Conservation (phyloP, 2,888 invertebrate genomes). For the Neoaliturus tenellus region DNA sequence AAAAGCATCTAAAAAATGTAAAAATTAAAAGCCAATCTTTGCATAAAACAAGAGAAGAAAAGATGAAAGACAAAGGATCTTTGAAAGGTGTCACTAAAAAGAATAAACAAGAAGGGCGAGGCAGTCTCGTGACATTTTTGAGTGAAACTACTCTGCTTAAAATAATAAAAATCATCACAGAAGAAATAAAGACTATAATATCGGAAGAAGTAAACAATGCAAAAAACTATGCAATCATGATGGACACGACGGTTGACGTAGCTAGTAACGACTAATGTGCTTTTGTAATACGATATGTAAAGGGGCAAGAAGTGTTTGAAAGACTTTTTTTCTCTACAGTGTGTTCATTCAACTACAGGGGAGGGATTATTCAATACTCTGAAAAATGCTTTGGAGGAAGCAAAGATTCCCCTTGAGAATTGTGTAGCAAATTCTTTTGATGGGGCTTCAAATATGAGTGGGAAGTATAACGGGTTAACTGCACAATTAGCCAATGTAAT, state of each 20-base stretch:
- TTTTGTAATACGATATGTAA: conserved; percentile 18
- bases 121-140: conserved; percentile 51
- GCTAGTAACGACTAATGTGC: conserved; percentile 39
- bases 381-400: no score
- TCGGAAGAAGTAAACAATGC: no score
- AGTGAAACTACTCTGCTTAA: conserved; percentile 55
- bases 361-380: no score
- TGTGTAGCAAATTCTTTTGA: conserved; percentile 4
- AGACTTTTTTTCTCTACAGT: no score
- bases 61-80: conserved; percentile 11
- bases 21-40: background rate
- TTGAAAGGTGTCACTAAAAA: no score
- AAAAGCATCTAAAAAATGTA: conserved; percentile 33
- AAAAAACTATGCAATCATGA: conserved; percentile 31
- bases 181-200: conserved; percentile 39
- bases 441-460: conserved; percentile 31
- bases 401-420: background rate
- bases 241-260: conserved; percentile 39
- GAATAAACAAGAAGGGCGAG: conserved; percentile 46
- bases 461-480: conserved; percentile 8
- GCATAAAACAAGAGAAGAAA: no score
- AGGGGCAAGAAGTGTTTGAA: conserved; percentile 18
- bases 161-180: conserved; percentile 41
- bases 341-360: no score
- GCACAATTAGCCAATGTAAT: background rate